Base-by-base conservation (phyloP, 2,888 invertebrate species). In the Tiliacea citrago region DNA sequence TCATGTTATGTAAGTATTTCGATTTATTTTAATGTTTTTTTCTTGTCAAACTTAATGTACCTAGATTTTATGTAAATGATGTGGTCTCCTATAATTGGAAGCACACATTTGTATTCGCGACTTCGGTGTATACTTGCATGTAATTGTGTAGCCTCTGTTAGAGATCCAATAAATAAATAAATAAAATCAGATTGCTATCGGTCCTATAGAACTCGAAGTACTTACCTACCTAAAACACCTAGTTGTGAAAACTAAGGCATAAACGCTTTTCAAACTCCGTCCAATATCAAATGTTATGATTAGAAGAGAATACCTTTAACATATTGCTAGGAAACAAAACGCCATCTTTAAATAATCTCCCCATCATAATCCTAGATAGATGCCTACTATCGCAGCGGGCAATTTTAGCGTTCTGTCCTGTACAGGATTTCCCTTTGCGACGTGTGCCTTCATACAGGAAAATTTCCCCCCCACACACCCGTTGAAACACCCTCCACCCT, bases 361-460 rank as follows among this genome's bases (percentile, higher is more conserved):
- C 21, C 72, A 39, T 61, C 81, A 81, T 86, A 88, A 84, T 85
- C 77, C 83, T 42, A 79, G 89, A 90, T 92, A 92, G 91, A 90
- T 92, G 90, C 89, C 89, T 91, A 89, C 88, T 90, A 89, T 89
- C 90, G 91, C 92, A 73, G 92, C 93, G 94, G 95, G 95, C 95
- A 95, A 96, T 96, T 95, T 95, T 92, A 95, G 93, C 93, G 94
- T 93, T 93, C 93, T 95, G 96, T 96, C 96, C 96, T 96, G 95
- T 95, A 93, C 95, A 95, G 96, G 95, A 94, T 95, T 95, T 95
- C 95, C 95, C 93, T 94, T 94, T 93, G 94, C 95, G 94, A 95
- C 94, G 96, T 96, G 96, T 95, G 95, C 95, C 95, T 95, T 94
- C 95, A 95, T 95, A 96, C 95, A 95, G 96, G 95, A 93, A 95